These are phyloP conservation scores for Suricata suricatta DNA, from an alignment of 2,113 vertebrate species.

Conservation along the genomic window DNA sequence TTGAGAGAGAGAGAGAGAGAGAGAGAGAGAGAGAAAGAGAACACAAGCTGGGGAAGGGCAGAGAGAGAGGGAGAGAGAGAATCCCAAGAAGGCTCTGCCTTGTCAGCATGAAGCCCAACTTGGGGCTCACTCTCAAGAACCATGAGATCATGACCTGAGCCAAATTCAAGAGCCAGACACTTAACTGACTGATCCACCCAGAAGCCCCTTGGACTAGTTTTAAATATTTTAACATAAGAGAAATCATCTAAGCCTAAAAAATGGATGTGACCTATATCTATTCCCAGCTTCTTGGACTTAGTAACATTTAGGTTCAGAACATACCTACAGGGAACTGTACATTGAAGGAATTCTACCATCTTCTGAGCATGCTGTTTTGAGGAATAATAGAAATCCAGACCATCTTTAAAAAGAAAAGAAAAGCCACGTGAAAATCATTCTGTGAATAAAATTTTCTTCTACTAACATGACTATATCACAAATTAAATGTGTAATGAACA, in stretches of 20 bases:
- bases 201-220: neutral
- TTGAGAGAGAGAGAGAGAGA: too few species aligned
- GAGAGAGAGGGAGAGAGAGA: too few species aligned
- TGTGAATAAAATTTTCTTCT: slow-evolving; percentile 19
- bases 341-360: slow-evolving; percentile 98
- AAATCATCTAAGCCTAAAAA: slow-evolving; percentile 3
- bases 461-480: neutral
- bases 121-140: too few species aligned
- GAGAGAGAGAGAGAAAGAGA: too few species aligned
- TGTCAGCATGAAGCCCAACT: too few species aligned
- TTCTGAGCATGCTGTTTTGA: slow-evolving; percentile 97
- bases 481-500: slow-evolving; percentile 11
- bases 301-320: slow-evolving; percentile 15
- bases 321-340: slow-evolving; percentile 95
- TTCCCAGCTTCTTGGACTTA: neutral
- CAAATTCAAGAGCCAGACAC: too few species aligned
- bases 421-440: slow-evolving; percentile 24
- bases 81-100: too few species aligned
- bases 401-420: slow-evolving; percentile 87
- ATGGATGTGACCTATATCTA: neutral
- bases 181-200: too few species aligned
- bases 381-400: slow-evolving; percentile 97
- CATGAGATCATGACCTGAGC: too few species aligned
- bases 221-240: neutral
- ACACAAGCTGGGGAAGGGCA: too few species aligned